phyloP scores from a whole-genome alignment of 2,797 vertebrate species.

The Typhlichthys eigenmanni region DNA sequence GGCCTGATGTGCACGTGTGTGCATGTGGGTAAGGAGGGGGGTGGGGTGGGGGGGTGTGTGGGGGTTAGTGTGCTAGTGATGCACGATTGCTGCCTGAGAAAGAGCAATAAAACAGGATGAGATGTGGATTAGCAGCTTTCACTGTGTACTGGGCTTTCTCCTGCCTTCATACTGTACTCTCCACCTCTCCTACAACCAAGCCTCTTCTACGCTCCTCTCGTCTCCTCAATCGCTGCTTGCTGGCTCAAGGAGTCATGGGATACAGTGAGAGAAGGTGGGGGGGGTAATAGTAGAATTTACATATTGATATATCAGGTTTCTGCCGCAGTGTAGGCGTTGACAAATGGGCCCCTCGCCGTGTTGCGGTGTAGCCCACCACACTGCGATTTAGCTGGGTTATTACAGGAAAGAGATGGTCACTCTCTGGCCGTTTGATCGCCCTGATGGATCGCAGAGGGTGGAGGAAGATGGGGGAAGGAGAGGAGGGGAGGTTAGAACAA shows the following conservation, averaged over 20 bases:
- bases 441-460: slow-evolving; percentile 62
- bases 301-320: slow-evolving; percentile 71
- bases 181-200: neutral
- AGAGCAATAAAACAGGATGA: slow-evolving; percentile 62
- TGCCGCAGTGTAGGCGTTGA: slow-evolving; percentile 62
- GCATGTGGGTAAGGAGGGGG: neutral
- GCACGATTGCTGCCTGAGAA: slow-evolving; percentile 27
- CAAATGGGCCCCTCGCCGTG: slow-evolving; percentile 61
- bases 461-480: slow-evolving; percentile 44
- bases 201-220: slow-evolving; percentile 1
- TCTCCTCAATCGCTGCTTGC: neutral
- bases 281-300: slow-evolving; percentile 69
- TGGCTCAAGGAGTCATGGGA: slow-evolving; percentile 11
- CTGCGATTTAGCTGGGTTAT: slow-evolving; percentile 78
- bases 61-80: slow-evolving; percentile 1
- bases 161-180: slow-evolving; percentile 27
- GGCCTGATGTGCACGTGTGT: slow-evolving; percentile 9
- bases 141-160: slow-evolving; percentile 22
- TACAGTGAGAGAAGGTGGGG: neutral
- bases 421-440: slow-evolving; percentile 75
- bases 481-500: slow-evolving; percentile 51
- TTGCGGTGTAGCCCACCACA: slow-evolving; percentile 49
- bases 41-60: neutral
- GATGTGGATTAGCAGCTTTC: slow-evolving; percentile 53
- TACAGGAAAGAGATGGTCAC: slow-evolving; percentile 73